These are phyloP conservation scores for Dicyrtomina minuta DNA, from an alignment of 2,888 invertebrate species.

Conservation along the genomic window DNA sequence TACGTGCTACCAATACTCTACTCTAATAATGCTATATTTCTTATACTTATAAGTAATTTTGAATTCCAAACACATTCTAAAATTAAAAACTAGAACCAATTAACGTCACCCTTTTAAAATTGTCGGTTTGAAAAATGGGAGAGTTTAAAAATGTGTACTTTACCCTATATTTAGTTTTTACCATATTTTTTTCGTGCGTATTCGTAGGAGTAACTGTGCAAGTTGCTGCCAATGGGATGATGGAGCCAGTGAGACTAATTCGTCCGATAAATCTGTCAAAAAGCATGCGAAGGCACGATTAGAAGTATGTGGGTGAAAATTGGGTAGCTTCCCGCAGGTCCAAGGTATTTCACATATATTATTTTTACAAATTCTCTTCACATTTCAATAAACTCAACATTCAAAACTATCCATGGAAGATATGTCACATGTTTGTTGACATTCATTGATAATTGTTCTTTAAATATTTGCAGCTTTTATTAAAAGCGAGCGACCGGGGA, in stretches of 20 bases:
- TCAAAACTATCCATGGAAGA: too few species aligned
- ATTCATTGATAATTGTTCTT: background rate
- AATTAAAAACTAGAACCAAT: too few species aligned
- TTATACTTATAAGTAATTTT: too few species aligned
- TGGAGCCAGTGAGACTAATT: slow-evolving; percentile 56
- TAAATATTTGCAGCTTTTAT: slow-evolving; percentile 74
- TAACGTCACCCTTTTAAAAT: too few species aligned
- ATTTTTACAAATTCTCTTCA: background rate
- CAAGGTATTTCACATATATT: slow-evolving; percentile 37
- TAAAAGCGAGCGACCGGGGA: slow-evolving; percentile 84
- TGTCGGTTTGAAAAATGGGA: too few species aligned
- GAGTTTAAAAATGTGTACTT: too few species aligned
- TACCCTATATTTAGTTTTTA: too few species aligned
- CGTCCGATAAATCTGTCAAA: slow-evolving; percentile 66
- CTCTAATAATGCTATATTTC: too few species aligned
- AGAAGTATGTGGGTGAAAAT: slow-evolving; percentile 97
- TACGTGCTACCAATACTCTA: too few species aligned
- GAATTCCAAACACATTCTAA: too few species aligned
- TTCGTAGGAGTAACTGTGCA: slow-evolving; percentile 36
- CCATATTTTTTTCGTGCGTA: slow-evolving; percentile 48
- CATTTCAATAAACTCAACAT: too few species aligned
- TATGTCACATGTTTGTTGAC: too few species aligned
- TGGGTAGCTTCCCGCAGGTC: slow-evolving; percentile 89
- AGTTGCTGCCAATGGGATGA: slow-evolving; percentile 35
- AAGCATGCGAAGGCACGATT: slow-evolving; percentile 87